Conservation (phyloP, 2,888 invertebrate genomes). For the Phorcus lineatus region DNA sequence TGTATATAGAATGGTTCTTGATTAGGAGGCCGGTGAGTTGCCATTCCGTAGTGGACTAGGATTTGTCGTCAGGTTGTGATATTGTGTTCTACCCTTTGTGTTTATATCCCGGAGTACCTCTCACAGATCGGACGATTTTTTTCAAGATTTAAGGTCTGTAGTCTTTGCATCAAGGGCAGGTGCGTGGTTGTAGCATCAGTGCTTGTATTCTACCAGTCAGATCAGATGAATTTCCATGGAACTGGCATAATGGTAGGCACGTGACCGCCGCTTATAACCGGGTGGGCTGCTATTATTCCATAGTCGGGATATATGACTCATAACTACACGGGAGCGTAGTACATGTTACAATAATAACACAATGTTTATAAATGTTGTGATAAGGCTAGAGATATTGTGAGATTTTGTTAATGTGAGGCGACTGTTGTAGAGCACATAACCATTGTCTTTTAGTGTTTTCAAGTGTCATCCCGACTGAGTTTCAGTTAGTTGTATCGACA, state of each 20-base stretch:
- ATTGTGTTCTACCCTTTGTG: background rate
- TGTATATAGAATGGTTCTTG: conserved; percentile 1
- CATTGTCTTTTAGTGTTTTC: too few relatives aligned
- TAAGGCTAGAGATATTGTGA: too few relatives aligned
- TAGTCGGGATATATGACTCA: too few relatives aligned
- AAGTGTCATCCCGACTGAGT: too few relatives aligned
- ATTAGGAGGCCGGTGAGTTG: background rate
- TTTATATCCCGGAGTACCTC: background rate
- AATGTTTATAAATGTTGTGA: too few relatives aligned
- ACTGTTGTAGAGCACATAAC: too few relatives aligned
- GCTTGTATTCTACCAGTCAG: background rate
- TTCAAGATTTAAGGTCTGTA: background rate
- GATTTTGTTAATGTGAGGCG: too few relatives aligned
- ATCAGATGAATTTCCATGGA: background rate
- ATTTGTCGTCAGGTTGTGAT: background rate
- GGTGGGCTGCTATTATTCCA: too few relatives aligned
- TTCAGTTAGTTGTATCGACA: too few relatives aligned
- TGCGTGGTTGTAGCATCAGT: background rate
- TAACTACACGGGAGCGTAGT: too few relatives aligned
- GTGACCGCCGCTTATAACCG: too few relatives aligned
- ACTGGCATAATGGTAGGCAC: background rate
- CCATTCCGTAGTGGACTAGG: background rate
- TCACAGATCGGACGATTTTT: background rate
- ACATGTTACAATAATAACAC: too few relatives aligned
- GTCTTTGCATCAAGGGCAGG: background rate